These are phyloP conservation scores for Harmothoe impar DNA, from an alignment of 2,888 invertebrate genomes.

Conservation along the genomic window DNA sequence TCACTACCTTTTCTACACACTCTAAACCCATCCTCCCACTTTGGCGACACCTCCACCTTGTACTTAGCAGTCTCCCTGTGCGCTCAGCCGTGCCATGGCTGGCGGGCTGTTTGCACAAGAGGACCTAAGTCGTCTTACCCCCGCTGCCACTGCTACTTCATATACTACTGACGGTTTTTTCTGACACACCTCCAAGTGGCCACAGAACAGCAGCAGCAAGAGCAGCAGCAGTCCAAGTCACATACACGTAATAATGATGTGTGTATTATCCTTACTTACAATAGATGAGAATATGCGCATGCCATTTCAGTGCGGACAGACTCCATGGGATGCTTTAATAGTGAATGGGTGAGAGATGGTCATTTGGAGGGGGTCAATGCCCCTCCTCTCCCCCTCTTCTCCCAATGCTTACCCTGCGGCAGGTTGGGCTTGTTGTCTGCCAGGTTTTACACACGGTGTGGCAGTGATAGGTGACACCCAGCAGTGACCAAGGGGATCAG, in stretches of 20 bases:
- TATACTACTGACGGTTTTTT: too few species aligned
- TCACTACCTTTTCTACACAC: constrained; percentile 1
- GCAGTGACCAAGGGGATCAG: background rate
- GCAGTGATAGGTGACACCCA: background rate
- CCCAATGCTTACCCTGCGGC: background rate
- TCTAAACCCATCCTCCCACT: background rate
- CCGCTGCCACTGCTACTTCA: too few species aligned
- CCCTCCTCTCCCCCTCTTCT: too few species aligned
- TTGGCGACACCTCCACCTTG: constrained; percentile 6
- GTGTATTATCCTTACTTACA: too few species aligned
- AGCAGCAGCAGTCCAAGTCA: too few species aligned
- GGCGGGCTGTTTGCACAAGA: background rate
- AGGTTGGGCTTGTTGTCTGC: background rate
- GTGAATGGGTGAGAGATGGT: background rate
- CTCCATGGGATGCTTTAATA: background rate
- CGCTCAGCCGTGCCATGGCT: constrained; percentile 3
- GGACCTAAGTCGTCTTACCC: background rate
- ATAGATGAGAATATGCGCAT: too few species aligned
- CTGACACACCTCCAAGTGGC: too few species aligned
- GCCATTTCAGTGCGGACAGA: background rate
- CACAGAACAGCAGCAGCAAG: too few species aligned
- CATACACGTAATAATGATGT: too few species aligned
- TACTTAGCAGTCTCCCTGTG: constrained; percentile 33
- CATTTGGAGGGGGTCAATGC: constrained; percentile 1
- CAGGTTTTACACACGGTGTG: background rate